phyloP scores from a whole-genome alignment of 1,140 invertebrate species.

The Bacillus rossius region DNA sequence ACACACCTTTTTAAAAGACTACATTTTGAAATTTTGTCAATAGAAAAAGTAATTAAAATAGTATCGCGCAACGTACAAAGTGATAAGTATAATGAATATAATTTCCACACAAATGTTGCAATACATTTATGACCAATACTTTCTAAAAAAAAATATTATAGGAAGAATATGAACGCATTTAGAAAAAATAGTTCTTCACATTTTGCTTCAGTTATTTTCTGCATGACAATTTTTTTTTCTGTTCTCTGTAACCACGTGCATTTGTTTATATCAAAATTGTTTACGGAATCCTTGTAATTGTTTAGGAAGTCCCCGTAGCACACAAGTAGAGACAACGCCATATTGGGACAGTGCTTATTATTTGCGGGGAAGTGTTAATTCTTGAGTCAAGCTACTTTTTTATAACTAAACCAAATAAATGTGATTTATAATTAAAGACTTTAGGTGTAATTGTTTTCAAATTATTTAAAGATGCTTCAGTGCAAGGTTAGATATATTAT shows the following conservation, averaged over 20 bases:
- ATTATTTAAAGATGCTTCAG: neutral
- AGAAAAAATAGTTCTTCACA: no score
- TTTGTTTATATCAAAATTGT: conserved; percentile 18
- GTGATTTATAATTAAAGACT: conserved; percentile 7
- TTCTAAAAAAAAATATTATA: no score
- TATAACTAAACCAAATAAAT: neutral
- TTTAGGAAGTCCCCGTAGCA: conserved; percentile 17
- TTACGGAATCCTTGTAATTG: conserved; percentile 16
- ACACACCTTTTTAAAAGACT: no score
- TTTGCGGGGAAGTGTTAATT: conserved; percentile 23
- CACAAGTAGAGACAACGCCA: conserved; percentile 29
- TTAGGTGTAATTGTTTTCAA: conserved; percentile 3
- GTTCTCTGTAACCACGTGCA: conserved; percentile 9
- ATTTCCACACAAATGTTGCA: no score
- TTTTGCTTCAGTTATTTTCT: no score
- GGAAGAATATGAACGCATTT: no score
- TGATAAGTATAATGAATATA: no score
- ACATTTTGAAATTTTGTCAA: no score
- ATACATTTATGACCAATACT: no score
- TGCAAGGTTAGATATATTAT: neutral
- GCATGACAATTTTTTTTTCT: no score
- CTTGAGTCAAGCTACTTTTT: conserved; percentile 5
- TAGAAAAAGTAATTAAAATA: no score
- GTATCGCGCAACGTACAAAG: no score
- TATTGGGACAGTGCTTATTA: conserved; percentile 33